Conservation (phyloP, 2,113 vertebrate species). For the Turdus rufiventris region DNA sequence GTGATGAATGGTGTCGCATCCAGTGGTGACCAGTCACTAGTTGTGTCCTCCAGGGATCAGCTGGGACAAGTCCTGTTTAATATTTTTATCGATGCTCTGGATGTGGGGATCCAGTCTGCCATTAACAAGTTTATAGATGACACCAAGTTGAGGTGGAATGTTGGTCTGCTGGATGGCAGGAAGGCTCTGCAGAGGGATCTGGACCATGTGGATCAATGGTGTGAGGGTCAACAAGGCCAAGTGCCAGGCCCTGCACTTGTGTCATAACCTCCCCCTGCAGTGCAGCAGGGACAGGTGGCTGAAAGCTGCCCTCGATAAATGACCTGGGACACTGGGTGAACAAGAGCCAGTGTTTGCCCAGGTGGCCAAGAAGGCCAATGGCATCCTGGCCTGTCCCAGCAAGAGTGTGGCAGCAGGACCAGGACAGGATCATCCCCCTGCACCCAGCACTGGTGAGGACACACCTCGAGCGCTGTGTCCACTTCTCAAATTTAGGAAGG, state of each 20-base stretch:
- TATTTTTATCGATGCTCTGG: not conserved
- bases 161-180: not conserved
- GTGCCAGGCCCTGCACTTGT: not conserved
- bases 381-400: not conserved
- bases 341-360: not conserved
- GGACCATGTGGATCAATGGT: not conserved
- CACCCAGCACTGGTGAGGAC: fast-evolving
- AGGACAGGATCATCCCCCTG: not conserved
- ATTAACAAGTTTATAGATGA: not conserved
- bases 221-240: not conserved
- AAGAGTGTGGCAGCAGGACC: not conserved
- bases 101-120: not conserved
- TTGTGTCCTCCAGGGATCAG: not conserved
- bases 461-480: not conserved
- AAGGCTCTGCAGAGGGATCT: not conserved
- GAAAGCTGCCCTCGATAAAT: too few relatives aligned
- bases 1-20: not conserved
- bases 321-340: not conserved
- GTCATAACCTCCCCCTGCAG: not conserved
- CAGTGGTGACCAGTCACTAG: not conserved
- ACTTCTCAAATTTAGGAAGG: not conserved
- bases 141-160: not conserved
- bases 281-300: not conserved
- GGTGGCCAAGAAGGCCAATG: not conserved
- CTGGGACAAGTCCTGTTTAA: not conserved